Conservation (phyloP, 2,888 invertebrate species). For the Netelia melanura region DNA sequence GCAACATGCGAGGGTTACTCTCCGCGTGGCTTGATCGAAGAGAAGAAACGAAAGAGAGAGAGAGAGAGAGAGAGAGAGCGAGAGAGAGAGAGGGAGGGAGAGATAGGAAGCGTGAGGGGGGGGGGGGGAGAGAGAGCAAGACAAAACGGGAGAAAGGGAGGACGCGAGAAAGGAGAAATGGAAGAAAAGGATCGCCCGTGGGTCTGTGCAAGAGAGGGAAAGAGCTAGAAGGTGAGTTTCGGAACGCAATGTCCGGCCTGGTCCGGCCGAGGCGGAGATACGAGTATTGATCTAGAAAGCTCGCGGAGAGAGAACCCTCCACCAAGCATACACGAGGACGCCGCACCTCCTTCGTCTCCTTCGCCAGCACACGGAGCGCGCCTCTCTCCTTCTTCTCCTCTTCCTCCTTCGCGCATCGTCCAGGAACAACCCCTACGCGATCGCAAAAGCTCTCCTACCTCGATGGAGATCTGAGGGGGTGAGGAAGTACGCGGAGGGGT, state of each 20-base stretch:
- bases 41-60: conserved; percentile 52
- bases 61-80: conserved; percentile 16
- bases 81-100: conserved; percentile 39
- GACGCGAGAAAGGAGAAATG: conserved; percentile 44
- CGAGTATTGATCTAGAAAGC: conserved; percentile 84
- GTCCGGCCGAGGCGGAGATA: conserved; percentile 83
- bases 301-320: conserved; percentile 68
- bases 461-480: background rate
- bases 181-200: conserved; percentile 60
- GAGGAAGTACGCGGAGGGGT: conserved; percentile 27
- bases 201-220: conserved; percentile 45
- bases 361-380: conserved; percentile 65
- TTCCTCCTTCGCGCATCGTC: conserved; percentile 71
- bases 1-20: conserved; percentile 51
- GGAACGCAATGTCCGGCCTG: conserved; percentile 84
- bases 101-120: conserved; percentile 24
- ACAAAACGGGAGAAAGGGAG: conserved; percentile 11
- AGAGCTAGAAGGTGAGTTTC: conserved; percentile 79
- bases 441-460: conserved; percentile 55
- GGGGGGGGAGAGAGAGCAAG: conserved; percentile 37
- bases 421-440: conserved; percentile 69
- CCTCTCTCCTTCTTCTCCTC: conserved; percentile 72
- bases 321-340: conserved; percentile 32
- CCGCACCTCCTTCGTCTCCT: conserved; percentile 69
- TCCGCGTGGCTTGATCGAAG: conserved; percentile 67